Percentiles rank a stretch among this genome's conserved stretches.
Conservation (phyloP, 2,113 vertebrate genomes). For the Hippocampus zosterae region DNA sequence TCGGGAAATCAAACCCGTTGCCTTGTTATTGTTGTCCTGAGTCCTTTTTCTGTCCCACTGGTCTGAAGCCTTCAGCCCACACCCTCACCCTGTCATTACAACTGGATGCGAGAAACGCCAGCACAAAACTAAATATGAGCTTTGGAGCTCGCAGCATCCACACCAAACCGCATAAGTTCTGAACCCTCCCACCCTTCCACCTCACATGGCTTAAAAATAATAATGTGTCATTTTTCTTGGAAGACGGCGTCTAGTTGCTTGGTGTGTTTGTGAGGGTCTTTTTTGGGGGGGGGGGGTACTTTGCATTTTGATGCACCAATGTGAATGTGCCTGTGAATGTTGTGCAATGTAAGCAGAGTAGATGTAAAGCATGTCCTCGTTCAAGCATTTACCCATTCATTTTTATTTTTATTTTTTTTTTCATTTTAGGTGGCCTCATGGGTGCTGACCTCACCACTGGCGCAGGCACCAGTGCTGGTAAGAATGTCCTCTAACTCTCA, state of each 20-base stretch:
- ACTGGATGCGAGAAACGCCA: constrained; percentile 62
- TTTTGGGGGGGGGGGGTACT: constrained; percentile 8
- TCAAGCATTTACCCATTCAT: constrained; percentile 41
- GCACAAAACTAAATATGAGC: constrained; percentile 72
- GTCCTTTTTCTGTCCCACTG: constrained; percentile 53
- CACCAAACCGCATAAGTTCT: constrained; percentile 48
- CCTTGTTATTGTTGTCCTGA: constrained; percentile 70
- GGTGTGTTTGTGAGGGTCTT: constrained; percentile 42
- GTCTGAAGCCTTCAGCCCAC: constrained; percentile 63
- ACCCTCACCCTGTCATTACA: constrained; percentile 67
- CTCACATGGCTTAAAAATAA: constrained; percentile 73
- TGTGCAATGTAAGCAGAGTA: constrained; percentile 17
- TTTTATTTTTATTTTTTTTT: constrained; percentile 47
- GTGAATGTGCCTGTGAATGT: constrained; percentile 17
- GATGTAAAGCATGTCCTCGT: constrained; percentile 48
- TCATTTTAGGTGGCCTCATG: constrained; percentile 92
- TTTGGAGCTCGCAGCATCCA: constrained; percentile 61
- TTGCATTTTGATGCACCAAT: constrained; percentile 16
- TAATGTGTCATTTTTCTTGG: constrained; percentile 71
- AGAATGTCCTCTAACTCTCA: constrained; percentile 63
- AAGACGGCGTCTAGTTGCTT: constrained; percentile 43
- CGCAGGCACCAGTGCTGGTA: constrained; percentile 99
- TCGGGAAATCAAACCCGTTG: constrained; percentile 50
- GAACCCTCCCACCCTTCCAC: constrained; percentile 67
- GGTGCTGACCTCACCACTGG: constrained; percentile 97